These are phyloP conservation scores for Pontoporia blainvillei DNA, from an alignment of 2,113 vertebrate genomes.

Conservation along the genomic window DNA sequence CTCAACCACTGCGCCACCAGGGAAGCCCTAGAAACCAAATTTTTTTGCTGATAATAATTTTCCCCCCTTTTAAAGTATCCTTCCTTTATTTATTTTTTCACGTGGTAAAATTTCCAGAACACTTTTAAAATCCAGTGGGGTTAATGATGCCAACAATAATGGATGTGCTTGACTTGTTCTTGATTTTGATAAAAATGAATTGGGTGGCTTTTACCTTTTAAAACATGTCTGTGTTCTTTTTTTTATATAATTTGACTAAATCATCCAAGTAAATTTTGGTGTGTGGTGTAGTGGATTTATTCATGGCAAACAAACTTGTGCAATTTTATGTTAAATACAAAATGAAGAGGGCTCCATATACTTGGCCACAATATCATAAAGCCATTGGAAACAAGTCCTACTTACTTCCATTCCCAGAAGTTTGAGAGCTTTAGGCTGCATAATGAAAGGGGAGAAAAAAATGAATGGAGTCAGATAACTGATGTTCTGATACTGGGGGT, in stretches of 20 bases:
- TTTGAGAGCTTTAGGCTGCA: conserved; percentile 97
- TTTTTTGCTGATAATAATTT: not conserved
- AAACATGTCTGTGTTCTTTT: not conserved
- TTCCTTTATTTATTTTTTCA: not conserved
- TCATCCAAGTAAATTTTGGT: not conserved
- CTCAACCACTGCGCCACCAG: too few species aligned
- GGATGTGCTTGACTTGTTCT: not conserved
- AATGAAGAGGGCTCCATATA: not conserved
- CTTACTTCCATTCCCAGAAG: conserved; percentile 98
- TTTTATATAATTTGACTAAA: not conserved
- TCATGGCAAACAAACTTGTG: not conserved
- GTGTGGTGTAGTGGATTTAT: not conserved
- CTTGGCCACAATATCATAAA: not conserved
- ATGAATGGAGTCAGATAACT: not conserved
- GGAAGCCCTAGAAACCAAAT: not conserved
- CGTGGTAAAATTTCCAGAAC: not conserved
- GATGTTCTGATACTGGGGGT: not conserved
- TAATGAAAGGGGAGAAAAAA: conserved; percentile 52
- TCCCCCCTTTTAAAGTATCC: not conserved
- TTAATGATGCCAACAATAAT: not conserved
- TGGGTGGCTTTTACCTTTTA: not conserved
- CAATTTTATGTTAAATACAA: conserved; percentile 10
- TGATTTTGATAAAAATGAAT: not conserved
- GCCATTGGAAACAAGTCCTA: not conserved
- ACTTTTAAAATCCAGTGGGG: not conserved